Conservation (phyloP, 2,888 invertebrate genomes). For the Lasioglossum pauxillum region DNA sequence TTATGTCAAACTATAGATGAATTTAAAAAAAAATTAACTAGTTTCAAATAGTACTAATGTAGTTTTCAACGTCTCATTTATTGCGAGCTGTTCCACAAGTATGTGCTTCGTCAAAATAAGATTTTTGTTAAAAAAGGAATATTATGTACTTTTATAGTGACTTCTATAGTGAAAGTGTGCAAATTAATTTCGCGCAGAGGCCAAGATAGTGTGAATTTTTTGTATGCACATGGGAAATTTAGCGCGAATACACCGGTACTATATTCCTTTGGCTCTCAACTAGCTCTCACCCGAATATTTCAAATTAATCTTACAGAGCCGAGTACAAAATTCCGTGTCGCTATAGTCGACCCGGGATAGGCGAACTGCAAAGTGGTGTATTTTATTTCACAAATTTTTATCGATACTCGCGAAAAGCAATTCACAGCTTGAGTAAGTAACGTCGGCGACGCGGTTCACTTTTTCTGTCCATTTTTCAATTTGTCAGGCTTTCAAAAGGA, state of each 20-base stretch:
- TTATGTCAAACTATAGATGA: neutral
- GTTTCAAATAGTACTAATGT: neutral
- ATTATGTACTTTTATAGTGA: neutral
- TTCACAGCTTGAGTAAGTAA: slow-evolving; percentile 7
- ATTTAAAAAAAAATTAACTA: neutral
- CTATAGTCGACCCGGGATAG: no score
- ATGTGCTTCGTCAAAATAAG: no score
- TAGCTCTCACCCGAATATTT: neutral
- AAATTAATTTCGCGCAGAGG: neutral
- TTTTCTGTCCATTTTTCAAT: slow-evolving; percentile 14
- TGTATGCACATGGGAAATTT: neutral
- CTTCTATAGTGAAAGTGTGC: neutral
- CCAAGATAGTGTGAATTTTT: slow-evolving; percentile 1
- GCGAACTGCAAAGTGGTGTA: neutral
- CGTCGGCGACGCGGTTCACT: neutral
- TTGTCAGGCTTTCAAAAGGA: slow-evolving; percentile 1
- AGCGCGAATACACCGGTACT: neutral
- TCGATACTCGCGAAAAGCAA: neutral
- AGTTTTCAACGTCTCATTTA: no score
- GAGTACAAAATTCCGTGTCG: neutral
- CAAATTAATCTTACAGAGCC: neutral
- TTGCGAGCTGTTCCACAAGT: no score
- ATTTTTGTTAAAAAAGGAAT: neutral
- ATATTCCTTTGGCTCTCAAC: neutral
- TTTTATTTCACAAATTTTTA: slow-evolving; percentile 9